Conservation (phyloP, 2,113 vertebrate genomes). For the Barnardius zonarius region DNA sequence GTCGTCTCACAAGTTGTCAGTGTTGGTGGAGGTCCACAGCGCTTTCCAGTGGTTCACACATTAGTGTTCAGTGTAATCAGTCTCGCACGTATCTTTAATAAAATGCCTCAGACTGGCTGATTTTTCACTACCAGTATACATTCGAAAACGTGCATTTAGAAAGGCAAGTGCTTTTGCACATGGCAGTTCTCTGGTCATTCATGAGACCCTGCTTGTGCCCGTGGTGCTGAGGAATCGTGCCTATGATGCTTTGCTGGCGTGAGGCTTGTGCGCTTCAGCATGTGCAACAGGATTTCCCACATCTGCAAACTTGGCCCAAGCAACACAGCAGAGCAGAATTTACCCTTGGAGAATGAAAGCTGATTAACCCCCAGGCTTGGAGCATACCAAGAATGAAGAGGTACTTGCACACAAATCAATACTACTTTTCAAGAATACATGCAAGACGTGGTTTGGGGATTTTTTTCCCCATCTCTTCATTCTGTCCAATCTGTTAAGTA, state of each 20-base stretch:
- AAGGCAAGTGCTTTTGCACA: background rate
- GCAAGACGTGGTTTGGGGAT: background rate
- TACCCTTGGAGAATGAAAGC: background rate
- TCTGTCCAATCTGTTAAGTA: background rate
- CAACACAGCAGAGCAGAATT: background rate
- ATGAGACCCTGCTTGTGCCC: accelerated
- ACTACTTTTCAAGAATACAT: background rate
- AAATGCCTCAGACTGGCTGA: background rate
- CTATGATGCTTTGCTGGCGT: background rate
- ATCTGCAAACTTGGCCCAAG: background rate
- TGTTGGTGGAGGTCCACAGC: constrained; percentile 13
- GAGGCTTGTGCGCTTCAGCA: background rate
- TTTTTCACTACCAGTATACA: background rate
- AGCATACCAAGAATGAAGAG: background rate
- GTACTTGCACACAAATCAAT: background rate
- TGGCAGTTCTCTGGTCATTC: background rate
- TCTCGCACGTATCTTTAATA: background rate
- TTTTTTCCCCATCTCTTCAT: constrained; percentile 3
- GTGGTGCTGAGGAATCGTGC: background rate
- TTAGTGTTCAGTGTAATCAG: background rate
- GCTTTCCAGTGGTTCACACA: background rate
- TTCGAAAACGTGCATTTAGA: background rate
- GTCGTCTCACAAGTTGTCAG: constrained; percentile 12
- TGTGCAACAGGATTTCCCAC: constrained; percentile 1
- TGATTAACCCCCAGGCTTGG: background rate